These are phyloP conservation scores for Cecidostiba fungosa DNA, from an alignment of 2,888 invertebrate genomes.

Conservation along the genomic window DNA sequence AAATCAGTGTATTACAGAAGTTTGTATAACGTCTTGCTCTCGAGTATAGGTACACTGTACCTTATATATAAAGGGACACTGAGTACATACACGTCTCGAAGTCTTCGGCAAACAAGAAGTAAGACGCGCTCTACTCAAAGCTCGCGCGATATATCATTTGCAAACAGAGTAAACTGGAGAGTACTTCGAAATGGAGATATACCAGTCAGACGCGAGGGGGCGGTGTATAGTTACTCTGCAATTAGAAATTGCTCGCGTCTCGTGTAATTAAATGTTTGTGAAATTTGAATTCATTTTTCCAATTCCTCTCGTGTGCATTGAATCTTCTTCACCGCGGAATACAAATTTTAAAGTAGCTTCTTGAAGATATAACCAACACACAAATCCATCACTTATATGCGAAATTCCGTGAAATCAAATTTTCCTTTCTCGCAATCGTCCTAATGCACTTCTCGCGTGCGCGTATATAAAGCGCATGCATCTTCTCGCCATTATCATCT, in stretches of 20 bases:
- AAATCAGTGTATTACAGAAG: background rate
- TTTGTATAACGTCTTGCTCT: background rate
- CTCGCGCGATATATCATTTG: conserved; percentile 14
- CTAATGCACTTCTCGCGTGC: conserved; percentile 49
- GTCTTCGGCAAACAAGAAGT: background rate
- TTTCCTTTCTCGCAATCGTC: conserved; percentile 30
- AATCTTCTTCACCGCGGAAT: background rate
- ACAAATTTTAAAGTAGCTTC: too few species aligned
- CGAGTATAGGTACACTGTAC: background rate
- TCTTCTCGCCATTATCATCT: background rate
- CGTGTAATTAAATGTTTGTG: background rate
- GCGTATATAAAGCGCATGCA: background rate
- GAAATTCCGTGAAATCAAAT: too few species aligned
- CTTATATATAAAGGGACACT: background rate
- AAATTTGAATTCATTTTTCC: background rate
- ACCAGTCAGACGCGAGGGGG: background rate
- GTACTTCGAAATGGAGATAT: background rate
- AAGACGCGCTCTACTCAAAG: background rate
- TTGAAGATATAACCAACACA: too few species aligned
- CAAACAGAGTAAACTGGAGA: conserved; percentile 22
- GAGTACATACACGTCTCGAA: background rate
- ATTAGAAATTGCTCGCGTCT: background rate
- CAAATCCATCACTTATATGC: too few species aligned
- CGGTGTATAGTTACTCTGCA: background rate
- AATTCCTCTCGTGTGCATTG: background rate